Evolutionary conservation across 2,888 invertebrate species (phyloP).

Genomic region (Ornithoptera alexandrae): DNA sequence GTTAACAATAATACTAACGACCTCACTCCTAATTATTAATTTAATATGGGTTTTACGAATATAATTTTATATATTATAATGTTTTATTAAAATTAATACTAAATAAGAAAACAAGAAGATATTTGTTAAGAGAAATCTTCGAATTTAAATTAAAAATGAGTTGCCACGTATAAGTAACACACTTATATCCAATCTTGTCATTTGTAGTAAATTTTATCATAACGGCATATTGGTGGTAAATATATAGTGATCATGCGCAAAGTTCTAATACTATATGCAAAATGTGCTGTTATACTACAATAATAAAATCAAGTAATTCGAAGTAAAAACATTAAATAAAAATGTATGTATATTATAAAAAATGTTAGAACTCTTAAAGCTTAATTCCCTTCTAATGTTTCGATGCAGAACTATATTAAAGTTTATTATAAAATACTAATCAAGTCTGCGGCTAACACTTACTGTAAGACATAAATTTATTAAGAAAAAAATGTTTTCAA

Average conservation of each 20-base stretch:
- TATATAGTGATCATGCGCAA: not conserved
- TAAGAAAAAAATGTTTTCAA: conserved; percentile 30
- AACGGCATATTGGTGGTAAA: not conserved
- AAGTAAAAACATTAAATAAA: not conserved
- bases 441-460: conserved; percentile 14
- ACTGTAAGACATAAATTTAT: conserved; percentile 23
- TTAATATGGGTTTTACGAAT: not conserved
- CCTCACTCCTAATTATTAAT: not conserved
- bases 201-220: not conserved
- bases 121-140: not conserved
- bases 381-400: conserved; percentile 16
- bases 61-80: not conserved
- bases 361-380: conserved; percentile 15
- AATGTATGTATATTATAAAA: not conserved
- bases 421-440: conserved; percentile 22
- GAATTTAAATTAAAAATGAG: not conserved
- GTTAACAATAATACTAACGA: not conserved
- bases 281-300: not conserved
- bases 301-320: not conserved
- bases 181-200: not conserved
- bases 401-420: conserved; percentile 24
- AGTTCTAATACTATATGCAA: not conserved
- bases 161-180: not conserved
- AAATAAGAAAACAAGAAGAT: not conserved
- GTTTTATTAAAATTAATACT: not conserved